These are phyloP conservation scores for Philantomba maxwellii DNA, from an alignment of 2,113 vertebrate species.

Conservation along the genomic window DNA sequence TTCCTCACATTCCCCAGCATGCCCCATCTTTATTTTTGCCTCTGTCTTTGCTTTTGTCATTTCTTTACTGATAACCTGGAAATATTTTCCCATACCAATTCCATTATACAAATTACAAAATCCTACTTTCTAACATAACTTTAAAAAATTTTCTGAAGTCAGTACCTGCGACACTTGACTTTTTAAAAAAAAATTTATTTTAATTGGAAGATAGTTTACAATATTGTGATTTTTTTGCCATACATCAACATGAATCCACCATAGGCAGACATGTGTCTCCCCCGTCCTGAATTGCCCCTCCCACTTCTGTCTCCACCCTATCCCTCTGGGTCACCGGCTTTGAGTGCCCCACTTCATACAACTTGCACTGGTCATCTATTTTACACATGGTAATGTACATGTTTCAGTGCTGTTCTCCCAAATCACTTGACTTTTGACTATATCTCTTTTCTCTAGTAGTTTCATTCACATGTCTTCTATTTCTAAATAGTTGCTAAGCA, in stretches of 20 bases:
- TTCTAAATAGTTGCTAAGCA: not conserved
- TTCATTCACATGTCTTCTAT: not conserved
- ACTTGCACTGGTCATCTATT: not conserved
- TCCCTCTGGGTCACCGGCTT: not conserved
- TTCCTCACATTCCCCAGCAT: not conserved
- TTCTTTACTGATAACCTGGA: not conserved
- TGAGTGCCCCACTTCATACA: not conserved
- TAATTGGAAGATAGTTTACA: not conserved
- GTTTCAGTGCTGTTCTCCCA: not conserved
- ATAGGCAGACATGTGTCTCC: not conserved
- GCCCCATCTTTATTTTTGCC: not conserved
- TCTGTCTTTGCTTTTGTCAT: not conserved
- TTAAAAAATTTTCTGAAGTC: not conserved
- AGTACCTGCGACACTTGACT: fast-evolving
- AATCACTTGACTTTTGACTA: not conserved
- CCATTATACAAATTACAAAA: not conserved
- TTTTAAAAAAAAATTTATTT: not conserved
- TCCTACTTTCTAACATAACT: not conserved
- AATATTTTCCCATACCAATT: not conserved
- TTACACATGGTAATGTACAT: not conserved
- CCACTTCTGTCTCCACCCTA: not conserved
- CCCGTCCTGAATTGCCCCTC: not conserved
- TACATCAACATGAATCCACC: not conserved
- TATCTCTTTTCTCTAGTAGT: not conserved
- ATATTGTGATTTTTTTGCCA: not conserved